phyloP scores from a whole-genome alignment of 2,113 vertebrate genomes.

The Archocentrus centrarchus region DNA sequence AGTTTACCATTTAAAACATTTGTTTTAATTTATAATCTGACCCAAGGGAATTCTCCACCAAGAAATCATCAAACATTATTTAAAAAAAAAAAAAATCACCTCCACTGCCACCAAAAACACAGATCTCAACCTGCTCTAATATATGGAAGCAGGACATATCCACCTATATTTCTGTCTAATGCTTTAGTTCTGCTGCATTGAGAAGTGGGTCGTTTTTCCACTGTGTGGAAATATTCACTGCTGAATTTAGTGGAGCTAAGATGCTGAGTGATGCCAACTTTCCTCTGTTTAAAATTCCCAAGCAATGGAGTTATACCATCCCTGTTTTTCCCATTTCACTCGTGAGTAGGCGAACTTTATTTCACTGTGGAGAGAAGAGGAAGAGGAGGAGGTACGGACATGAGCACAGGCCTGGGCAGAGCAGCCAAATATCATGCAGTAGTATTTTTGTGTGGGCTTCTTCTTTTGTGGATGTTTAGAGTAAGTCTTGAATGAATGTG shows the following conservation, averaged over 20 bases:
- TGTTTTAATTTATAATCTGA: not conserved
- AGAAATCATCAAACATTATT: not conserved
- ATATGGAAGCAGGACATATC: constrained; percentile 38
- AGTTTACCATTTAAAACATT: constrained; percentile 39
- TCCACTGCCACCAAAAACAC: constrained; percentile 12
- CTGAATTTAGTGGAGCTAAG: constrained; percentile 74
- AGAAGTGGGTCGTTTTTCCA: constrained; percentile 70
- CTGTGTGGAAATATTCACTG: constrained; percentile 78
- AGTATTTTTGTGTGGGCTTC: constrained; percentile 18
- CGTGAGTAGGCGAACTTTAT: constrained; percentile 69
- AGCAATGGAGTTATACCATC: constrained; percentile 79
- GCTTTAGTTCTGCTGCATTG: constrained; percentile 61
- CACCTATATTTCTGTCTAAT: constrained; percentile 47
- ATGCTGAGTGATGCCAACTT: constrained; percentile 78
- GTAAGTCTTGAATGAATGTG: constrained; percentile 15
- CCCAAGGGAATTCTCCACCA: not conserved
- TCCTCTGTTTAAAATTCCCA: constrained; percentile 84
- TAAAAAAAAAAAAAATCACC: not conserved
- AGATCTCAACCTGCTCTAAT: constrained; percentile 56
- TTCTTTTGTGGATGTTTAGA: not conserved
- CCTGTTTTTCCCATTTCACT: constrained; percentile 74
- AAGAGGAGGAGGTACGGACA: constrained; percentile 30
- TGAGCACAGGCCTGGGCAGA: not conserved
- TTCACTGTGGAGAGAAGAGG: constrained; percentile 43
- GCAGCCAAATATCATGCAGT: constrained; percentile 34